Conservation (phyloP, 2,113 vertebrate genomes). For the Crocuta crocuta region DNA sequence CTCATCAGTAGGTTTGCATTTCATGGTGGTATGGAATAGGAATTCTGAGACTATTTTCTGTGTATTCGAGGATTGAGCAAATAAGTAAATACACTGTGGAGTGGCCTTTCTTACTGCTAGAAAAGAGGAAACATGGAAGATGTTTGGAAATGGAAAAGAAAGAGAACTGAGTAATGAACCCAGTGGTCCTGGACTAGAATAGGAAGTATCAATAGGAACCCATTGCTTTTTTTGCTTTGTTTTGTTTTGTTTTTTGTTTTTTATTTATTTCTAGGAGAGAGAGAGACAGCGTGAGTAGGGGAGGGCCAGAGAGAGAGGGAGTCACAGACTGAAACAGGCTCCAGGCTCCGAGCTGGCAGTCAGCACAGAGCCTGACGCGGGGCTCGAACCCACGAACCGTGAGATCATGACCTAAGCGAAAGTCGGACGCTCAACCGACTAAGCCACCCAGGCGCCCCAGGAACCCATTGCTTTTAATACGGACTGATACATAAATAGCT, state of each 20-base stretch:
- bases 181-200: not conserved
- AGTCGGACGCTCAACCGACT: no score
- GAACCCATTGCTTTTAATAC: not conserved
- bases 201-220: not conserved
- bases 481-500: not conserved
- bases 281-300: no score
- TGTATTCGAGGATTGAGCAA: not conserved
- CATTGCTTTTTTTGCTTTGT: not conserved
- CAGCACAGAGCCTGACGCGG: no score
- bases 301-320: no score
- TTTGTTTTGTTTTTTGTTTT: no score
- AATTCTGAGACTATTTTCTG: conserved; percentile 9
- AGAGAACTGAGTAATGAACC: not conserved
- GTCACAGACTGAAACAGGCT: no score
- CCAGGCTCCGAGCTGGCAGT: no score
- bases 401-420: no score
- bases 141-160: not conserved
- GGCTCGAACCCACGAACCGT: no score
- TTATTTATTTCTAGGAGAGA: no score
- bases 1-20: not conserved
- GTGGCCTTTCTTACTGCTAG: not conserved
- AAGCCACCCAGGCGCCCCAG: no score
- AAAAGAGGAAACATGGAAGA: not conserved
- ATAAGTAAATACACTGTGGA: not conserved
- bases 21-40: not conserved